A percentile compares a stretch with the other conserved stretches of the same genome.
These are phyloP conservation scores for Lycaon pictus DNA, from an alignment of 2,113 vertebrate species.

Conservation along the genomic window DNA sequence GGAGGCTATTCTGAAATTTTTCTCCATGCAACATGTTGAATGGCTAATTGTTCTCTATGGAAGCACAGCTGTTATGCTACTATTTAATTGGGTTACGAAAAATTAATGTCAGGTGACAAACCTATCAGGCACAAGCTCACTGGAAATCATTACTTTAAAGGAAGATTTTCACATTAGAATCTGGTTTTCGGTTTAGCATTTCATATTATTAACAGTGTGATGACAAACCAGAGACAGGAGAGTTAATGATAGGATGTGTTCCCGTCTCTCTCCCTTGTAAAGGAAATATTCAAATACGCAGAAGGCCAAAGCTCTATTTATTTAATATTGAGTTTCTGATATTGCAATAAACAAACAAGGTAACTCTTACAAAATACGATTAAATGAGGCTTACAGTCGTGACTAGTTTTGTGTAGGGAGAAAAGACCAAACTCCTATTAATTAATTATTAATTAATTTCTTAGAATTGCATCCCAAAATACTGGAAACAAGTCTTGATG, in stretches of 20 bases:
- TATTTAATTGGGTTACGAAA: background rate
- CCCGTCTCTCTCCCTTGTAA: background rate
- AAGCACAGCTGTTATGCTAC: background rate
- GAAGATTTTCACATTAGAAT: background rate
- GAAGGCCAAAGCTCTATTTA: background rate
- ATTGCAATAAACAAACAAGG: background rate
- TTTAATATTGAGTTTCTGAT: background rate
- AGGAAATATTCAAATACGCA: background rate
- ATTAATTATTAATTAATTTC: background rate
- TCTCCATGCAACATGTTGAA: too few relatives aligned
- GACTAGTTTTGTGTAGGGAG: background rate
- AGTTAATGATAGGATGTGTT: background rate
- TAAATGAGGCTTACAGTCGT: background rate
- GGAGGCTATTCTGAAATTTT: background rate
- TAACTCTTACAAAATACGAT: background rate
- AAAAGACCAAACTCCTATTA: background rate
- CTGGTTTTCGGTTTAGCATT: background rate
- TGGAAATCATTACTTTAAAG: background rate
- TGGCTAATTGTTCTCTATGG: background rate
- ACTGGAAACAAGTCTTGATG: background rate
- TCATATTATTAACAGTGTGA: background rate
- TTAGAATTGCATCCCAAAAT: too few relatives aligned
- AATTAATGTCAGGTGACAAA: background rate
- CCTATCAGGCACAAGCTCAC: background rate
- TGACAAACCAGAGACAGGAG: background rate